These are phyloP conservation scores for Hippocampus kuda DNA, from an alignment of 2,797 vertebrate genomes.

Conservation along the genomic window DNA sequence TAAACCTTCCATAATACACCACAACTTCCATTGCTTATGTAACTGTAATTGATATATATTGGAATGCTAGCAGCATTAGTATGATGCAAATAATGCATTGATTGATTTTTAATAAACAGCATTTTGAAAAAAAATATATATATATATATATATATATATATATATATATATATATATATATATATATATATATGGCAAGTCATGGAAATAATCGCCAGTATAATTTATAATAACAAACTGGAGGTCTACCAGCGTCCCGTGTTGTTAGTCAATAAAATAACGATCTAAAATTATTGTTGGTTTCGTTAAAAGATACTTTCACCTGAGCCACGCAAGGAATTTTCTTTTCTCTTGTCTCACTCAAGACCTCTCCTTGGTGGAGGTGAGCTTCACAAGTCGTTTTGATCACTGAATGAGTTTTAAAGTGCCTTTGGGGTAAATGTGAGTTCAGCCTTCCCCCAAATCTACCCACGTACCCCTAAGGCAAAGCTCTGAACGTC, in stretches of 20 bases:
- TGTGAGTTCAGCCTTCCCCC: conserved; percentile 56
- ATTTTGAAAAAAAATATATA: not conserved
- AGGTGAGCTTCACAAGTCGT: conserved; percentile 62
- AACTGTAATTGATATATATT: not conserved
- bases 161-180: no score
- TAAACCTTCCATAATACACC: no score
- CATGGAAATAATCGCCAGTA: not conserved
- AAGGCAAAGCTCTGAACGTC: conserved; percentile 63
- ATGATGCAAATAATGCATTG: not conserved
- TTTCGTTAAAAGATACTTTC: not conserved
- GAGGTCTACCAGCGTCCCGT: not conserved
- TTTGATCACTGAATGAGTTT: conserved; percentile 65
- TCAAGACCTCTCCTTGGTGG: conserved; percentile 49
- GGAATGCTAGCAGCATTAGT: not conserved
- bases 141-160: no score
- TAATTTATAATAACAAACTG: not conserved
- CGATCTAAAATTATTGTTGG: not conserved
- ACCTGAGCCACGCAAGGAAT: conserved; percentile 9
- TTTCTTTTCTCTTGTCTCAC: conserved; percentile 31
- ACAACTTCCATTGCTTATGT: no score
- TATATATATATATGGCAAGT: not conserved
- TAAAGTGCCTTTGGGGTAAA: conserved; percentile 60
- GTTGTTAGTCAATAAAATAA: no score
- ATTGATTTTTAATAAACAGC: not conserved
- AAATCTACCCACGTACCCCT: conserved; percentile 64